Evolutionary conservation across 1,140 invertebrate species (phyloP), one percentile per base, ranked within the genome.

Genomic region (Orchestia grillus): DNA sequence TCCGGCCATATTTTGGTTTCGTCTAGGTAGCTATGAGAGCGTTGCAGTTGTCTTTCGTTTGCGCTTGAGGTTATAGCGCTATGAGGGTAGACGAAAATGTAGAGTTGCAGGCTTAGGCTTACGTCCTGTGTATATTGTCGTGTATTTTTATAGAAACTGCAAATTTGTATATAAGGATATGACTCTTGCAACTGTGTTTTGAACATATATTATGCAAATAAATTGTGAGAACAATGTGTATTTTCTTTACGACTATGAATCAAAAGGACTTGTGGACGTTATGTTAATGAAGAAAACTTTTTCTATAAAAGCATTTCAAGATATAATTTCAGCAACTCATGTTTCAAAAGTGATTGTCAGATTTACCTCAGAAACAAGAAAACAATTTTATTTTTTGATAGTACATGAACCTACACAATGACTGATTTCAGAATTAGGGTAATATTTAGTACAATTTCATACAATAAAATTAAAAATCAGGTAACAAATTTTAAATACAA

Each of bases 141-240:
- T 94, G 92, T 94, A 94, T 94, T 94, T 94, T 94, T 94, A 94
- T 94, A 94, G 92, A 94, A 90, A 94, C 92, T 94, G 92, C 92
- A 94, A 44, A 94, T 94, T 94, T 94, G 92, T 94, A 94, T 94
- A 94, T 94, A 94, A 91, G 41, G 44, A 94, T 94, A 94, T 94
- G 92, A 94, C 44, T 94, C 92, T 94, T 94, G 92, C 92, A 94
- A 94, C 43, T 45, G 92, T 47, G 92, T 94, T 94, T 94, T 94
- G 92, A 94, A 94, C 92, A 94, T 94, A 94, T 94, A 94, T 94
- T 94, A 94, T 94, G 92, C 92, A 47, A 94, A 94, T 94, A 94
- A 94, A 94, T 47, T 47, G 92, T 94, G 92, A 94, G 92, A 94
- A 45, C 43, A 44, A 94, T 41, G 16, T 3, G 0, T 94, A n/a